Conservation (phyloP, 2,113 vertebrate genomes). For the Odontophorus gujanensis region DNA sequence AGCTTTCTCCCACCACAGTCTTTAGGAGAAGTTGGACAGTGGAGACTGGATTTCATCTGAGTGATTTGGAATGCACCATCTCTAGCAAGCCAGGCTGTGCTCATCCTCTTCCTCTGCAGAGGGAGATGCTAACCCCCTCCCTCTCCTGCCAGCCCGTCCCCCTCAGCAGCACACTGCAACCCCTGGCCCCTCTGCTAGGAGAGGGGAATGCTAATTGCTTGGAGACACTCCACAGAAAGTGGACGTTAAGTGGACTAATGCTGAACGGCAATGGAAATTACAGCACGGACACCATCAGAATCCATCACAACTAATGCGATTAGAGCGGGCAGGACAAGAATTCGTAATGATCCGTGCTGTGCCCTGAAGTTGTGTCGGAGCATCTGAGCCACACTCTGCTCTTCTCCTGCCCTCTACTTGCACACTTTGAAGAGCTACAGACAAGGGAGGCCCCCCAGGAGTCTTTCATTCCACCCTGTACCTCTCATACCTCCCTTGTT, state of each 20-base stretch:
- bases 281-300: neutral
- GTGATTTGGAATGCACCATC: neutral
- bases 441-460: neutral
- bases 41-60: neutral
- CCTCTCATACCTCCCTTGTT: neutral
- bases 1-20: neutral
- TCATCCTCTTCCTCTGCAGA: neutral
- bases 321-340: neutral
- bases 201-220: conserved; percentile 1
- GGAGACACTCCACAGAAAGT: neutral
- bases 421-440: neutral
- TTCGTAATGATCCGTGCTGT: neutral
- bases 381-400: neutral
- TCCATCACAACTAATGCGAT: conserved; percentile 22
- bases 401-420: neutral
- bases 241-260: neutral
- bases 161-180: neutral
- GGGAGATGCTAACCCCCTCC: neutral
- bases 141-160: neutral
- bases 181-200: neutral
- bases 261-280: neutral
- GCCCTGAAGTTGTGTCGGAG: neutral
- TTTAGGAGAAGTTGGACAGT: neutral
- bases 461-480: neutral
- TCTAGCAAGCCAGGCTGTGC: neutral